Percentiles rank a stretch among this genome's conserved stretches.
phyloP scores from a whole-genome alignment of 2,888 invertebrate genomes.

The Hetaerina titia region DNA sequence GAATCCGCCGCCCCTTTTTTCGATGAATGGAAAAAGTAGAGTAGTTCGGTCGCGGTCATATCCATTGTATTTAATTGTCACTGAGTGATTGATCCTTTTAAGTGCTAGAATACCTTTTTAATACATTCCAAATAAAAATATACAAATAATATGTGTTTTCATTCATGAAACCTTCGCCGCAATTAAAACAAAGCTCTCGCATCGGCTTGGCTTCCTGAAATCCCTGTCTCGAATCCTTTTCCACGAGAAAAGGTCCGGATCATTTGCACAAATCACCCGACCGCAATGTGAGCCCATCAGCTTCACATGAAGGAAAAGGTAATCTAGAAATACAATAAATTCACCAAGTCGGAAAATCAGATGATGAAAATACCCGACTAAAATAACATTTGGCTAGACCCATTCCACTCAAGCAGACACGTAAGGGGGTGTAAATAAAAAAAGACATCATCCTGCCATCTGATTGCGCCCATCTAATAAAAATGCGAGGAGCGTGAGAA shows the following conservation, averaged over 20 bases:
- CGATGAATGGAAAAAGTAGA: constrained; percentile 65
- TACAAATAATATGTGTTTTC: constrained; percentile 44
- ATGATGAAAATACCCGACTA: not conserved
- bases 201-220: not conserved
- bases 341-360: not conserved
- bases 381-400: not conserved
- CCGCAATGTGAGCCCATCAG: not conserved
- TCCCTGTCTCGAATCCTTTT: not conserved
- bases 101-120: constrained; percentile 63
- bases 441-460: not conserved
- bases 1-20: constrained; percentile 62
- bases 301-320: not conserved
- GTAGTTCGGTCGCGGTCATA: constrained; percentile 66
- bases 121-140: constrained; percentile 61
- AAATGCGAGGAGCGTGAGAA: not conserved
- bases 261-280: not conserved
- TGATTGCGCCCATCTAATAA: not conserved
- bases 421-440: not conserved
- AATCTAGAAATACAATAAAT: not conserved
- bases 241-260: not conserved
- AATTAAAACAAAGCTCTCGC: not conserved
- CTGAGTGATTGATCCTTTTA: constrained; percentile 62
- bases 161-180: not conserved
- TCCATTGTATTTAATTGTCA: constrained; percentile 63
- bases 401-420: not conserved